Evolutionary conservation across 2,888 invertebrate species (phyloP).

Genomic region (Halictus ligatus): DNA sequence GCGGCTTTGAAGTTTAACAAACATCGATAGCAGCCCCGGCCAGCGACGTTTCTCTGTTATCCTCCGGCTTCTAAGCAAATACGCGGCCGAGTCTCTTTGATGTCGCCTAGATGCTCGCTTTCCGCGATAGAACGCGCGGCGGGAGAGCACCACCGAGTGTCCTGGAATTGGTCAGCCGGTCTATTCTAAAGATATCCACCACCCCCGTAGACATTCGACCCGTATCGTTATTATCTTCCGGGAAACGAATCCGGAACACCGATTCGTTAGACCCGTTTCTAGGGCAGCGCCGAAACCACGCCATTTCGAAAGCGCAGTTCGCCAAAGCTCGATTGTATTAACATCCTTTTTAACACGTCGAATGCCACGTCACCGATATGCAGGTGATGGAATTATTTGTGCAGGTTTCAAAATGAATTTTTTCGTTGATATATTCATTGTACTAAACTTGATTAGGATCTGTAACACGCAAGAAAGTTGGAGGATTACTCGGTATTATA

Average conservation of each 20-base stretch:
- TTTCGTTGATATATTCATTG: no score
- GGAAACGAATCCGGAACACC: slow-evolving; percentile 10
- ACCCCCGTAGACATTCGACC: slow-evolving; percentile 9
- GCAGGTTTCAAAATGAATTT: no score
- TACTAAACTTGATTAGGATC: no score
- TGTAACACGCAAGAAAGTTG: no score
- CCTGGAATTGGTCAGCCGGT: slow-evolving; percentile 20
- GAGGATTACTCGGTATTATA: no score
- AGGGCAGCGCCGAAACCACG: not conserved
- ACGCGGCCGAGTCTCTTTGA: slow-evolving; percentile 45
- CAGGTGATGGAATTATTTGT: no score
- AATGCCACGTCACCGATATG: no score
- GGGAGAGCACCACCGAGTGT: not conserved
- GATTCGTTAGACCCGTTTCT: slow-evolving; percentile 10
- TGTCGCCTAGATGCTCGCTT: slow-evolving; percentile 38
- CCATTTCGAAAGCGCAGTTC: no score
- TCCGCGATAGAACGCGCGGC: slow-evolving; percentile 7
- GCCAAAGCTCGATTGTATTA: no score
- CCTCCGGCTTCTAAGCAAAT: slow-evolving; percentile 53
- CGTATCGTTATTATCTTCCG: not conserved
- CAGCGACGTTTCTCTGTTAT: slow-evolving; percentile 54
- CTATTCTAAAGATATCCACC: slow-evolving; percentile 8
- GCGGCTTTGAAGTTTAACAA: slow-evolving; percentile 57
- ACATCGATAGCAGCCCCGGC: slow-evolving; percentile 57
- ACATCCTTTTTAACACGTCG: no score